Conservation (phyloP, 1,140 invertebrate species). For the Zelostemma sp. region DNA sequence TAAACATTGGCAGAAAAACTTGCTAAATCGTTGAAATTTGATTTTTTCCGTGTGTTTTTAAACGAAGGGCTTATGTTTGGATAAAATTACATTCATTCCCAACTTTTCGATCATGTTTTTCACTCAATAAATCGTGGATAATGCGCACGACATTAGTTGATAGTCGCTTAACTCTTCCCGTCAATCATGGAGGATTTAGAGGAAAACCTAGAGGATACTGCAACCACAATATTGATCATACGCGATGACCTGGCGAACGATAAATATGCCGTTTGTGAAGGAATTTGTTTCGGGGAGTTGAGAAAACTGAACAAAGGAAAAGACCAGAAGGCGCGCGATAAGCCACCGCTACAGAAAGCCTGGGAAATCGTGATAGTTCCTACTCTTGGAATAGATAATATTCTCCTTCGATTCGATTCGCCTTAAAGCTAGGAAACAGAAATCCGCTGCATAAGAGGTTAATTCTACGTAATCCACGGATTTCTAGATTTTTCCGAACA, state of each 20-base stretch:
- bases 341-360: slow-evolving; percentile 32
- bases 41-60: too few relatives aligned
- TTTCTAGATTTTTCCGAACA: slow-evolving; percentile 28
- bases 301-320: slow-evolving; percentile 27
- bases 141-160: not conserved
- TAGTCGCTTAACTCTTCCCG: not conserved
- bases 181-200: not conserved
- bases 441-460: slow-evolving; percentile 34
- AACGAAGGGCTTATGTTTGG: too few relatives aligned
- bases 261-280: too few relatives aligned
- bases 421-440: slow-evolving; percentile 34
- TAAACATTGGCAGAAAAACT: too few relatives aligned
- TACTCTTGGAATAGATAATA: slow-evolving; percentile 42
- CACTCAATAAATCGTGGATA: not conserved
- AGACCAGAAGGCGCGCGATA: slow-evolving; percentile 29
- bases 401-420: slow-evolving; percentile 40
- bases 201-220: too few relatives aligned
- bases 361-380: slow-evolving; percentile 30
- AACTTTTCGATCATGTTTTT: not conserved
- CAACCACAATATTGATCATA: too few relatives aligned
- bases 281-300: too few relatives aligned
- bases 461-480: too few relatives aligned
- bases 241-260: too few relatives aligned
- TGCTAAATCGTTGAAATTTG: too few relatives aligned
- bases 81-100: too few relatives aligned